Evolutionary conservation across 2,113 vertebrate species (phyloP).

Genomic region (Ameiurus melas): DNA sequence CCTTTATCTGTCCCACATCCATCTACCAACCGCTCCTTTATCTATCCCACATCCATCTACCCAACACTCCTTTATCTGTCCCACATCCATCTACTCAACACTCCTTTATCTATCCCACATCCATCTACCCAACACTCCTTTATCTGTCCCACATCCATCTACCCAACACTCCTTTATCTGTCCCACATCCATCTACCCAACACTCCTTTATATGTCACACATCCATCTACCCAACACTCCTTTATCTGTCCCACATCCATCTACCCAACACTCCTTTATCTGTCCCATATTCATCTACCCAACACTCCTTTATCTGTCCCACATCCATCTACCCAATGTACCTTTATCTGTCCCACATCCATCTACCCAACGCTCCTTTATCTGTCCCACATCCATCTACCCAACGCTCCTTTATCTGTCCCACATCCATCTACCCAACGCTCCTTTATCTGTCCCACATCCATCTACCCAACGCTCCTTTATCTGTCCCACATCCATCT

Average conservation of each 20-base stretch:
- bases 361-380: background rate
- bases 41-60: background rate
- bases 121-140: background rate
- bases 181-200: too few species aligned
- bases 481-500: background rate
- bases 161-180: background rate
- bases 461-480: background rate
- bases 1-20: background rate
- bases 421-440: background rate
- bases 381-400: background rate
- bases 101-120: background rate
- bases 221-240: too few species aligned
- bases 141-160: too few species aligned
- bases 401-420: background rate
- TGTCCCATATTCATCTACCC: background rate
- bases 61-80: background rate
- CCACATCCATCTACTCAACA: background rate
- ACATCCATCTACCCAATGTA: background rate
- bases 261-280: too few species aligned
- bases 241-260: background rate
- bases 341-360: too few species aligned
- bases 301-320: background rate
- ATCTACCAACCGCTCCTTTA: background rate
- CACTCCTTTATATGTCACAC: too few species aligned
- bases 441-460: background rate